phyloP scores from a whole-genome alignment of 2,888 invertebrate species.

The Tricholauxania praeusta region DNA sequence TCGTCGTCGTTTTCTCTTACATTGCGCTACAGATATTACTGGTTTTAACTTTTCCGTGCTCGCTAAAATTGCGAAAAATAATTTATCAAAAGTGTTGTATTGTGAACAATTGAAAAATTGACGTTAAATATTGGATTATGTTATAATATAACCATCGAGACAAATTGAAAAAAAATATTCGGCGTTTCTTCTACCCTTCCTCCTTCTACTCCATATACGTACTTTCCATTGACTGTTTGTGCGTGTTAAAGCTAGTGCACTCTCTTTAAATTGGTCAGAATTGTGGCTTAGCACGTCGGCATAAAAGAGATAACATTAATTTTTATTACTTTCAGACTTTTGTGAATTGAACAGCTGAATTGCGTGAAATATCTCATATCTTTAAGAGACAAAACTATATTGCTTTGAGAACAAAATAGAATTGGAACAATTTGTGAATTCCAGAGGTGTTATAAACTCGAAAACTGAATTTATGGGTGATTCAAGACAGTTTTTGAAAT shows the following conservation, averaged over 20 bases:
- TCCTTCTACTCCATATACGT: slow-evolving; percentile 8
- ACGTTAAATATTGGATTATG: slow-evolving; percentile 28
- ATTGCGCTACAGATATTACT: slow-evolving; percentile 41
- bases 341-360: not conserved
- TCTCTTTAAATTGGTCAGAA: slow-evolving; percentile 16
- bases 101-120: slow-evolving; percentile 29
- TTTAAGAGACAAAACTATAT: no score
- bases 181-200: slow-evolving; percentile 40
- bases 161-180: slow-evolving; percentile 42
- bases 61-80: slow-evolving; percentile 32
- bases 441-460: no score
- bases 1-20: slow-evolving; percentile 43
- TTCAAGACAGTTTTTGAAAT: no score
- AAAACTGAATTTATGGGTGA: no score
- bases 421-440: no score
- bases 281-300: not conserved
- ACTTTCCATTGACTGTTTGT: slow-evolving; percentile 15
- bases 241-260: slow-evolving; percentile 25
- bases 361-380: no score
- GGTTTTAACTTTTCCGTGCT: slow-evolving; percentile 26
- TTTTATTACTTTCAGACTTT: slow-evolving; percentile 33
- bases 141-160: slow-evolving; percentile 21
- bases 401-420: no score
- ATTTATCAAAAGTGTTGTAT: slow-evolving; percentile 29
- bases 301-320: slow-evolving; percentile 26